phyloP scores from a whole-genome alignment of 2,888 invertebrate species.

The Macrosoma leucophasiata region DNA sequence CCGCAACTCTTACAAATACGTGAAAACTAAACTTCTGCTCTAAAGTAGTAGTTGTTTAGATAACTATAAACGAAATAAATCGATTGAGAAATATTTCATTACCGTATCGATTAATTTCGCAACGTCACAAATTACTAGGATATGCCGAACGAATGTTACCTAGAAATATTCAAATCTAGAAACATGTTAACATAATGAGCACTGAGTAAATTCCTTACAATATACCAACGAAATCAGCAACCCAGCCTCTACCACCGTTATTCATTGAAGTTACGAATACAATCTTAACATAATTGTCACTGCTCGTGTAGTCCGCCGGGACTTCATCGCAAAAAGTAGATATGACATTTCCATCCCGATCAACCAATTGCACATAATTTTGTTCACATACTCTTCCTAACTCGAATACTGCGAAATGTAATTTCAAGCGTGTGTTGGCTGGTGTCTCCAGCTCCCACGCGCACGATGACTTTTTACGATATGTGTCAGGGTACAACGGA shows the following conservation, averaged over 20 bases:
- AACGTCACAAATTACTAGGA: no score
- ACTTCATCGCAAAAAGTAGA: constrained; percentile 70
- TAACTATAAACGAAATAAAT: no score
- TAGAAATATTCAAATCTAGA: no score
- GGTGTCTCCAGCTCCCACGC: constrained; percentile 63
- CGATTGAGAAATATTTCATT: no score
- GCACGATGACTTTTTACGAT: constrained; percentile 44
- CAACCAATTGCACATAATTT: constrained; percentile 80
- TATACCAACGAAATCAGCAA: constrained; percentile 50
- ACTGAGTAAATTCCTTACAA: no score
- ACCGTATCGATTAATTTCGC: no score
- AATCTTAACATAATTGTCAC: constrained; percentile 74
- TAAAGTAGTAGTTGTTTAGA: no score
- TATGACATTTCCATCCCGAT: constrained; percentile 50
- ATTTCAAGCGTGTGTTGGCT: constrained; percentile 36
- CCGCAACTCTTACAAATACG: no score
- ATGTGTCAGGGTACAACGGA: constrained; percentile 55
- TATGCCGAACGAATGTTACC: no score
- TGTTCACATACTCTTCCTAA: constrained; percentile 79
- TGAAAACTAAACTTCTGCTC: no score
- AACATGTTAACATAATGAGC: no score
- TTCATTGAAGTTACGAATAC: constrained; percentile 79
- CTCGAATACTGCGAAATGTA: constrained; percentile 70
- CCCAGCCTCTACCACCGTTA: constrained; percentile 84
- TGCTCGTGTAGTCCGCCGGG: constrained; percentile 74